phyloP scores from a whole-genome alignment of 2,888 invertebrate species.

The Seira sanloemensis region DNA sequence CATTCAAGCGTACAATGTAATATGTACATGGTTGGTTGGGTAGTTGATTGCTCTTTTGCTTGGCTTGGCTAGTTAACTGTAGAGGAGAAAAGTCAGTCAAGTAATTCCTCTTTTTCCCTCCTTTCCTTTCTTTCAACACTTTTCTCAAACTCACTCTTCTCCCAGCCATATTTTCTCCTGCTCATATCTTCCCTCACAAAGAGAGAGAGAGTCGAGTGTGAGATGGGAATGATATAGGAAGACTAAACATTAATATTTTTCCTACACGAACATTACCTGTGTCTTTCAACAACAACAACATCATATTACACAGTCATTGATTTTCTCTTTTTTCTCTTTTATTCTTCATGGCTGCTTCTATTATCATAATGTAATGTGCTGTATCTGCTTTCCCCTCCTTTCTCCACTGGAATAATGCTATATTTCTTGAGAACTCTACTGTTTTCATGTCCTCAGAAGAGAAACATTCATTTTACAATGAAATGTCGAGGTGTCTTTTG shows the following conservation, averaged over 20 bases:
- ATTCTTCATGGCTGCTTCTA: conserved; percentile 51
- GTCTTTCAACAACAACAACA: conserved; percentile 30
- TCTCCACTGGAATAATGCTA: background rate
- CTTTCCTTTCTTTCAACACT: background rate
- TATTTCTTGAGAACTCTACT: background rate
- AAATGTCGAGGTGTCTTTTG: conserved; percentile 2
- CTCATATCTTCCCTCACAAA: background rate
- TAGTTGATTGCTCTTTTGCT: conserved; percentile 62
- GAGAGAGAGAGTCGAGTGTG: background rate
- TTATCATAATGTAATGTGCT: conserved; percentile 63
- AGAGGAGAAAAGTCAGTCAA: conserved; percentile 25
- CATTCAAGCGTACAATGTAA: conserved; percentile 64
- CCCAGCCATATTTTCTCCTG: background rate
- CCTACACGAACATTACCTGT: conserved; percentile 47
- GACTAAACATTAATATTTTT: conserved; percentile 44
- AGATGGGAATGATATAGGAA: background rate
- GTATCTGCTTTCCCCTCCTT: conserved; percentile 5
- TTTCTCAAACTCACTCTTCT: conserved; percentile 5
- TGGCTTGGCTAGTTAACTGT: conserved; percentile 25
- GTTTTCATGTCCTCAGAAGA: background rate
- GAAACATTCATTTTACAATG: background rate
- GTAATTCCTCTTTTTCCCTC: background rate
- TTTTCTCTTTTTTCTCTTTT: conserved; percentile 36
- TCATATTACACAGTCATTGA: conserved; percentile 60
- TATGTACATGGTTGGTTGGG: conserved; percentile 56